Base-by-base conservation (phyloP, 2,797 vertebrate genomes). In the Xiphophorus birchmanni region DNA sequence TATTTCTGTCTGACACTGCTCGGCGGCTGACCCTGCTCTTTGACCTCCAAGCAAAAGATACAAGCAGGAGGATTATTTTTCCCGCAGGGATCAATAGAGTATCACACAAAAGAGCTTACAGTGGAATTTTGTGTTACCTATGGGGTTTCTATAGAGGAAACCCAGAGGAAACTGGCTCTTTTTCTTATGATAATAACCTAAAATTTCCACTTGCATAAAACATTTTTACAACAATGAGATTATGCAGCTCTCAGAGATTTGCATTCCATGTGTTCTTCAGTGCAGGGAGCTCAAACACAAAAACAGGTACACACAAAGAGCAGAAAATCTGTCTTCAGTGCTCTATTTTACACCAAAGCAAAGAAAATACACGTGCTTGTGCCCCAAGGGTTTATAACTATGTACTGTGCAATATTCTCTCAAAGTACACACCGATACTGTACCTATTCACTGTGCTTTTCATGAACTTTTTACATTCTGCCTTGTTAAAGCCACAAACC, bases 21-120 rank as follows among this genome's bases (percentile, higher is more conserved):
- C 75, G 82, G 75, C 32, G 48, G 73, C 85, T 76, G 80, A 82
- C 82, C 86, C 78, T 75, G 80, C 73, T 82, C 87, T 84, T 88
- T 91, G 88, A 88, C 89, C 86, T 89, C 44, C 48, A 74, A n/a
- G 52, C 48, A 87, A 82, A 86, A 82, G 58, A 78, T 82, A 78
- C 83, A 80, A 87, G 82, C 76, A 82, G 82, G 88, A 83, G 78
- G 79, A 89, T 87, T 83, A 87, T 87, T 88, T 58, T 88, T 83
- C 73, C 80, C 0, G 7, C 23, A 50, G 76, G 78, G 77, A 89
- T 92, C 89, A 88, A 90, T 87, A 89, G 5, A 79, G 44, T 79
- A 81, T 86, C 73, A 74, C 78, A 85, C 83, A 88, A 83, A 73
- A 80, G 35, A 71, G 83, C 84, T 80, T 80, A 91, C 77, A 75